These are phyloP conservation scores for Merops nubicus DNA, from an alignment of 2,113 vertebrate species.

Conservation along the genomic window DNA sequence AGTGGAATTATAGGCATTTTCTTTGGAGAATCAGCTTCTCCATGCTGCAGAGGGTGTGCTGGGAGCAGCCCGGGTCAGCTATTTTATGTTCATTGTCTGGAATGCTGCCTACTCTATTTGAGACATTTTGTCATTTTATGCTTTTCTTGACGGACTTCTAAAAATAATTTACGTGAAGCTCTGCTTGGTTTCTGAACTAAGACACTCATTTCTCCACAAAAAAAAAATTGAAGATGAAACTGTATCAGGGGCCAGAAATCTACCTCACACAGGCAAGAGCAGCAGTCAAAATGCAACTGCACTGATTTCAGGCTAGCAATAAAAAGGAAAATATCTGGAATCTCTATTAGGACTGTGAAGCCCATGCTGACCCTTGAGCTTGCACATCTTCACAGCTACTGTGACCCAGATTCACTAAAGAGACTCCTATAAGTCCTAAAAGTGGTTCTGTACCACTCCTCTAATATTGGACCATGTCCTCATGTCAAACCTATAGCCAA, in stretches of 20 bases:
- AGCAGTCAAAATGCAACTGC: not conserved
- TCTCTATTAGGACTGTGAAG: not conserved
- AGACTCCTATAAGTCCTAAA: not conserved
- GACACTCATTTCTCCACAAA: not conserved
- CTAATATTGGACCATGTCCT: not conserved
- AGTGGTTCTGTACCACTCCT: not conserved
- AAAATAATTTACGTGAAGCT: constrained; percentile 25
- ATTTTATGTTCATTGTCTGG: constrained; percentile 8
- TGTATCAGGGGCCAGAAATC: not conserved
- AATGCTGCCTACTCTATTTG: not conserved
- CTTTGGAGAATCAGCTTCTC: not conserved
- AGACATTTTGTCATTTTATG: constrained; percentile 12
- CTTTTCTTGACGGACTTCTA: constrained; percentile 39
- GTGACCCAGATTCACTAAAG: not conserved
- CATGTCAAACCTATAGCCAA: not conserved
- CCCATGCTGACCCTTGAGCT: not conserved
- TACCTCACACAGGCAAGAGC: not conserved
- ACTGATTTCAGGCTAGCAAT: not conserved
- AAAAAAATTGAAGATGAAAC: not conserved
- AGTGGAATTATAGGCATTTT: not conserved
- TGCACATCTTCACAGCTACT: not conserved
- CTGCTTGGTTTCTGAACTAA: not conserved
- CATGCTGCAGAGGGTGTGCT: not conserved
- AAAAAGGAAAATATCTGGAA: not conserved
- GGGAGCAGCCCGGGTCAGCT: not conserved